Base-by-base conservation (phyloP, 2,113 vertebrate species). In the Daphoenositta chrysoptera region DNA sequence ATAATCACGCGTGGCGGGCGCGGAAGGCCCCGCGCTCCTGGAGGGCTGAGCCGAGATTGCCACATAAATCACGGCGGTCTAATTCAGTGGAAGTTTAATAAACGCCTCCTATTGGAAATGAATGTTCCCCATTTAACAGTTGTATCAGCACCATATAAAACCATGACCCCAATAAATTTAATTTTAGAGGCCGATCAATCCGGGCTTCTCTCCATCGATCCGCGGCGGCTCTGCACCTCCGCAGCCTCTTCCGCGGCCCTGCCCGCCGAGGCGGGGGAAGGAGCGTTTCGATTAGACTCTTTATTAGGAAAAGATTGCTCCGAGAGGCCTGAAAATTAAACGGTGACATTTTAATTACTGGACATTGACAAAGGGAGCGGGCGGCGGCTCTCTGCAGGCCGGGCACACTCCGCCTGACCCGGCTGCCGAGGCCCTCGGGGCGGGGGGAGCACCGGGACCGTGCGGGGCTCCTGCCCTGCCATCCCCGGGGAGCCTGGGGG, bases 301-400 rank as follows among this genome's bases (percentile, higher is more conserved):
- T 98, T 98, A 98, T 98, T 98, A 98, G 98, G 97, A 97, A 97
- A 97, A 98, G 98, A 98, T 98, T 98, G 98, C 97, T 98, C 97
- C 97, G 97, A 98, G 98, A 98, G 97, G 98, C 97, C 98, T 96
- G 98, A 98, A 98, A 99, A 99, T 99, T 98, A 99, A 99, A 98
- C 97, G 98, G 97, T 99, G 99, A 99, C 99, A 99, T 98, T 99
- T 99, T 99, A 99, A 99, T 99, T 98, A 99, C 99, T 98, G 98
- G 98, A 98, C 98, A 98, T 98, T 98, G 98, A 99, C 98, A 98
- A 98, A 98, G 97, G 98, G 96, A 98, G 91, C 91, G 93, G 97
- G 97, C 96, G 96, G 98, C 93, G 96, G 98, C 96, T 92, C 97
- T 96, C 96, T 94, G 97, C 97, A 87, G 97, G 96, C 94, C 90